Conservation (phyloP, 1,140 invertebrate species). For the Megalopta genalis region DNA sequence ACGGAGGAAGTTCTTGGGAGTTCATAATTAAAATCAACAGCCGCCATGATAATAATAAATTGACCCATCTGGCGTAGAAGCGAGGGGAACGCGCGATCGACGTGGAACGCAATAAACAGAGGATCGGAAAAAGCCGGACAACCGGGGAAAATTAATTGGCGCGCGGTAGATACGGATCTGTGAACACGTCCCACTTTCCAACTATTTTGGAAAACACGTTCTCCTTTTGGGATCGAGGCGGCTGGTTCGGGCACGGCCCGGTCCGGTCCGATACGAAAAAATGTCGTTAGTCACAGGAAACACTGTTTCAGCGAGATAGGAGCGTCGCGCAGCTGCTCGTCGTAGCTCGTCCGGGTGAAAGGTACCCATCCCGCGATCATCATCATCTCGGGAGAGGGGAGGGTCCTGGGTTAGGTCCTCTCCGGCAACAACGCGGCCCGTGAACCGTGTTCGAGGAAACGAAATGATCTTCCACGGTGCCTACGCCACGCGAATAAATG, state of each 20-base stretch:
- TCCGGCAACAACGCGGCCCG: background rate
- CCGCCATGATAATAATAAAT: conserved; percentile 16
- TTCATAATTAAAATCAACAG: background rate
- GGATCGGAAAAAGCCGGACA: background rate
- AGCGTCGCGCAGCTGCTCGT: conserved; percentile 13
- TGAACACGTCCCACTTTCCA: conserved; percentile 46
- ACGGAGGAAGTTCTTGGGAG: too few relatives aligned
- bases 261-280: background rate
- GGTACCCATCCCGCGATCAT: background rate
- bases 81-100: background rate
- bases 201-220: conserved; percentile 46
- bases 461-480: background rate
- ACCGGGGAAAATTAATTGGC: conserved; percentile 37
- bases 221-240: background rate
- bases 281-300: conserved; percentile 37
- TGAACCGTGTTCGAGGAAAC: background rate
- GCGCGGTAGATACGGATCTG: conserved; percentile 40
- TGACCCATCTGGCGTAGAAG: background rate
- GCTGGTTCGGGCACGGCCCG: too few relatives aligned
- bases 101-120: background rate
- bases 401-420: background rate
- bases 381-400: background rate
- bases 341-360: conserved; percentile 1
- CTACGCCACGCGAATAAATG: background rate
- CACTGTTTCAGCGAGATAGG: conserved; percentile 11